Base-by-base conservation (phyloP, 2,797 vertebrate genomes). In the Philypnodon macrostomus region DNA sequence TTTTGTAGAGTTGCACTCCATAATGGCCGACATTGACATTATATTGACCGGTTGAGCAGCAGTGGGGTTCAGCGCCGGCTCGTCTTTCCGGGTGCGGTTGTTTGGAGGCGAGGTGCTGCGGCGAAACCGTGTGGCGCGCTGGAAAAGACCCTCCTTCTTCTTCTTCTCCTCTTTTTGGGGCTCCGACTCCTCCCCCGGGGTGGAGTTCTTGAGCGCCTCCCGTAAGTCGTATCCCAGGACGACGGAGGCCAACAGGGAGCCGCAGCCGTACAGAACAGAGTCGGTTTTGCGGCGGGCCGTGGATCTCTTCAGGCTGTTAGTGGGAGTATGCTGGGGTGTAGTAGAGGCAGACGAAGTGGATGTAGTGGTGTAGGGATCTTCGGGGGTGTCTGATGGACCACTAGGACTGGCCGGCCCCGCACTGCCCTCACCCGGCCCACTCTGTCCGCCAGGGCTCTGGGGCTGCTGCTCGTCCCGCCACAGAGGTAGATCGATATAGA, bases 401-500 rank as follows among this genome's bases (percentile, higher is more conserved):
- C 61, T 40, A 13, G 44, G 69, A 53, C 68, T 67, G 1, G 3
- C 75, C 23, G 49, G 37, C 11, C 66, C 75, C 1, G 52, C 40
- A 33, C 64, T 75, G 1, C 48, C 29, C 0, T 85, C 86, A 21
- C 73, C 80, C 3, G n/a, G 56, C 41, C 64, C 64, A 27, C 61
- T 46, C 13, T 54, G 61, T 5, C 67, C 80, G 0, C 27, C 60
- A 2, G 71, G 55, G 68, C 64, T 86, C 66, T 93, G 91, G 57
- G 82, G 67, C 75, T 75, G 84, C 75, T 86, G 92, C 80, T 93
- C 90, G 13, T 96, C 95, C 77, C 91, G 92, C 88, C 94, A 93
- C 78, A 92, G 92, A 93, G 95, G 93, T 90, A 94, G 92, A 86
- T 95, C 91, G 18, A 93, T 89, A 55, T 91, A 93, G 67, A 94